Conservation (phyloP, 2,797 vertebrate species). For the Liasis olivaceus region DNA sequence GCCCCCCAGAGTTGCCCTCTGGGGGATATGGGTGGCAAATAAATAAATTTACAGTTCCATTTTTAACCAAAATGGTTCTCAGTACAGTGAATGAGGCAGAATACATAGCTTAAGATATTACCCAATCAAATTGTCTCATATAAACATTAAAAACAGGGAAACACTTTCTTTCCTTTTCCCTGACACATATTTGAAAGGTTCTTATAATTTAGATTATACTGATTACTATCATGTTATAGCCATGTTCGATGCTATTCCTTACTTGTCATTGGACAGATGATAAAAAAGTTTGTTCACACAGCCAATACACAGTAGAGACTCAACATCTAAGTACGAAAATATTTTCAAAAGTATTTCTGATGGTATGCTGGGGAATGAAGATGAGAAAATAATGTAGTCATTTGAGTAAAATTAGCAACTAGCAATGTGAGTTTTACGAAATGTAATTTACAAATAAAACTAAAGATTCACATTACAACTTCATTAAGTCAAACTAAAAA, state of each 20-base stretch:
- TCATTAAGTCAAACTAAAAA: not conserved
- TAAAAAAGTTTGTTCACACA: constrained; percentile 82
- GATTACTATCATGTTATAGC: not conserved
- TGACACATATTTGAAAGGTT: constrained; percentile 13
- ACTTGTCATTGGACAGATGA: constrained; percentile 86
- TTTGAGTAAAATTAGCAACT: not conserved
- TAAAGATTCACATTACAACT: not conserved
- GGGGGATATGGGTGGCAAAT: not conserved
- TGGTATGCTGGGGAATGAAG: constrained; percentile 77
- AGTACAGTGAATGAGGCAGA: not conserved
- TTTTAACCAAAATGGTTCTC: not conserved
- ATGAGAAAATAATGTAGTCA: not conserved
- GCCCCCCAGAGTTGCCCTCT: too few species aligned
- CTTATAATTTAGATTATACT: constrained; percentile 10
- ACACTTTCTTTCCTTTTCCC: not conserved
- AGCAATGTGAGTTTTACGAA: not conserved
- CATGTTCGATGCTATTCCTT: constrained; percentile 46
- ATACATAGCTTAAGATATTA: not conserved
- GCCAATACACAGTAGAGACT: constrained; percentile 77
- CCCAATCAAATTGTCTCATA: not conserved
- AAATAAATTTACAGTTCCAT: not conserved
- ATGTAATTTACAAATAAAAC: not conserved
- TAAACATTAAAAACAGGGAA: not conserved
- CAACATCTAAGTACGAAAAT: constrained; percentile 83
- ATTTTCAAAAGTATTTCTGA: constrained; percentile 84